Evolutionary conservation across 2,888 invertebrate species (phyloP), one percentile per base, ranked within the genome.

Genomic region (Plebejus melissa): DNA sequence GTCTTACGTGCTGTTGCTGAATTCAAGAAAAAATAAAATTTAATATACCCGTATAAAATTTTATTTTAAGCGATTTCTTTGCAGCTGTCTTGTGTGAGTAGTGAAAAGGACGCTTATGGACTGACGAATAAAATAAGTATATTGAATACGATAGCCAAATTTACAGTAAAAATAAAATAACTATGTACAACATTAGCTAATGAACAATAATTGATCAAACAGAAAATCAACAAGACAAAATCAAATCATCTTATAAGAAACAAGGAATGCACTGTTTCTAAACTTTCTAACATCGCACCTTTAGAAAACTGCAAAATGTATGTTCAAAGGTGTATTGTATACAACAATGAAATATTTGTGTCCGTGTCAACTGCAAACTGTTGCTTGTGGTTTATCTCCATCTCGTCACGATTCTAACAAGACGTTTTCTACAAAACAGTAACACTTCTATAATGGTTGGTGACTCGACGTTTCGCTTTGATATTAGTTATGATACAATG

Each of bases 351-450:
- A 85, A 84, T 75, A 75, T 86, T 84, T 81, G 77, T 86, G 85
- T 85, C 82, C 82, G 83, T 84, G 80, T 85, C 83, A 86, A 85
- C 82, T 81, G 80, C 81, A 80, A 65, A 28, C 60, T 81, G 77
- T 82, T 82, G 80, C 82, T 81, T 82, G 83, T 82, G 75, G 80
- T 81, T 86, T 88, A 89, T 90, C 90, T 79, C 79, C 82, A 89
- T 90, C 90, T 89, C 81, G 86, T 89, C 90, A 90, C 90, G 90
- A 89, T 83, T 85, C 84, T 80, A 87, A 88, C 87, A 85, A 89
- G 88, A 85, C 83, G 86, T 87, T 65, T 83, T 83, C 85, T 80
- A 83, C 81, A 85, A 86, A 85, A 84, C 79, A 82, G 81, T 87
- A 87, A 87, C 84, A 85, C 84, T 85, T 85, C 82, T 83, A 85